These are phyloP conservation scores for Tokudaia tokunoshimensis DNA, from an alignment of 2,797 vertebrate genomes.

Conservation along the genomic window DNA sequence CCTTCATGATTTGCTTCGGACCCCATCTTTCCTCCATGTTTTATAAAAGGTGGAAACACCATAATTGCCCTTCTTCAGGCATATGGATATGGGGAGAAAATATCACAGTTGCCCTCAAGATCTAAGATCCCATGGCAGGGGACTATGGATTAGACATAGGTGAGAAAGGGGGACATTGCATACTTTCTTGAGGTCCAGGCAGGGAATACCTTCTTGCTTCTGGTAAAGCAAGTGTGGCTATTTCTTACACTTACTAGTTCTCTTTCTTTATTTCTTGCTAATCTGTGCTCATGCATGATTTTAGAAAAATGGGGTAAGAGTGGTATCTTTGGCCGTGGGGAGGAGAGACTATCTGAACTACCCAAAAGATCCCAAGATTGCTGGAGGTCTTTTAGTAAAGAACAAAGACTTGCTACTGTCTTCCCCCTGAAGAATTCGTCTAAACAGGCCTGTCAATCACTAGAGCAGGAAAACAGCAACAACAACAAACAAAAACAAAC, in stretches of 20 bases:
- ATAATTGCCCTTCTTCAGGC: neutral
- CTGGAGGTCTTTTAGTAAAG: neutral
- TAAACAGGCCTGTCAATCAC: neutral
- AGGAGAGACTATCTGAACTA: neutral
- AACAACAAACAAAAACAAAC: too few relatives aligned
- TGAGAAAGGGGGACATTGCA: neutral
- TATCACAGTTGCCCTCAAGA: neutral
- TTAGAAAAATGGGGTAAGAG: neutral
- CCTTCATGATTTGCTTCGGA: neutral
- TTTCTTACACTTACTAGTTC: neutral
- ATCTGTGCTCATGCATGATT: neutral
- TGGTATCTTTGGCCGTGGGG: neutral
- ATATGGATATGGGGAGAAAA: neutral
- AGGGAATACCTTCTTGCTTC: neutral
- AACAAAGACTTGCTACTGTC: neutral
- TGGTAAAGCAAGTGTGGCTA: neutral
- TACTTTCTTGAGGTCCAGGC: neutral
- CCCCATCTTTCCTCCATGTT: neutral
- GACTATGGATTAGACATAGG: neutral
- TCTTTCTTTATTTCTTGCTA: neutral
- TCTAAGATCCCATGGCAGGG: neutral
- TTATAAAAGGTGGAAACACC: neutral
- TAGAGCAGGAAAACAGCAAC: neutral
- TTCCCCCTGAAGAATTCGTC: neutral
- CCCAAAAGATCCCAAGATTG: neutral